Evolutionary conservation across 2,113 vertebrate genomes (phyloP), one percentile per base, ranked within the genome.

Genomic region (Asarcornis scutulata): DNA sequence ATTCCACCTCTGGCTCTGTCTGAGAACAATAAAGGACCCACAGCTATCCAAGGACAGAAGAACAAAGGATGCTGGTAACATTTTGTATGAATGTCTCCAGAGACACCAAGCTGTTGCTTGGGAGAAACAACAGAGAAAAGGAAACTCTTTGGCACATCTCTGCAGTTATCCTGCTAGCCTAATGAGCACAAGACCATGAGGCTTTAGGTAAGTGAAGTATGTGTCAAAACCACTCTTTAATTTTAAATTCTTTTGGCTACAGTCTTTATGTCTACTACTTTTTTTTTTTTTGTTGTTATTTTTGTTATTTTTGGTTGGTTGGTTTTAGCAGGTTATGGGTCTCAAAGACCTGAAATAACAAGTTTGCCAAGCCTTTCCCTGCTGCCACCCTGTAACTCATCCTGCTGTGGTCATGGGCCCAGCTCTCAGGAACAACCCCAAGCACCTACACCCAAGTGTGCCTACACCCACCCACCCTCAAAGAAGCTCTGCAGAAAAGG

Each of bases 1-100:
- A 60, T 93, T 87, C 93, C 83, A 89, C 87, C 83, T 89, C 77
- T 95, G 88, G 73, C 88, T 92, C 58, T 96, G 38, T 32, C 60
- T 93, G 74, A 93, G 80, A 64, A 75, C 74, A 90, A 79, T 62
- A 80, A 91, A 76, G 74, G 73, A 87, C 62, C 66, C 0, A 1
- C 63, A 92, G 91, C 74, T 27, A 82, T 92, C 84, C 89, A 93
- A 94, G 74, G 76, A 93, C 76, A 86, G 52, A 85, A 93, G 75
- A 96, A 90, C 50, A 91, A 94, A 96, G 44, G 44, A 73, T 55
- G 38, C 20, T 83, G 63, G 71, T 52, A 89, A 76, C 4, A 22
- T 69, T 92, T 88, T 27, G 46, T 52, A 46, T 1, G 3, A 86
- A 17, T 4, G 12, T 22, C 56, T 92, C 69, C 88, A 81, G 83